phyloP scores from a whole-genome alignment of 2,888 invertebrate genomes.

The Nasonovia ribisnigri region DNA sequence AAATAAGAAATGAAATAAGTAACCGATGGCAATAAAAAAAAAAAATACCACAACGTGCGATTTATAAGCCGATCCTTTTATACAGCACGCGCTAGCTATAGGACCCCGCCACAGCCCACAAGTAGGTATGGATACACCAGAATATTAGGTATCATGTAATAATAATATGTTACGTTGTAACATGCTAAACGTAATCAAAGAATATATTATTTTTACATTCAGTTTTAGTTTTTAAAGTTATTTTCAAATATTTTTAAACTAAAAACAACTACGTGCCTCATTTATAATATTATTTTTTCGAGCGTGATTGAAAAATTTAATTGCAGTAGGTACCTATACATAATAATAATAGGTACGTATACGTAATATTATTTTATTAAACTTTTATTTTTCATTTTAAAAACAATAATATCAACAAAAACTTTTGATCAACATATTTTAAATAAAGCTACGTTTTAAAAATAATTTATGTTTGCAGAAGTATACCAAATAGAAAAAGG shows the following conservation, averaged over 20 bases:
- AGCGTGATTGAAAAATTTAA: not conserved
- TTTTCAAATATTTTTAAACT: not conserved
- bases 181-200: not conserved
- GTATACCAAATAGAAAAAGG: not conserved
- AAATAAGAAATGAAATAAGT: not conserved
- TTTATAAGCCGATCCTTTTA: not conserved
- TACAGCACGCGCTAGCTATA: not conserved
- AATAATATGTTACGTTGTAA: not conserved
- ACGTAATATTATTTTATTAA: not conserved
- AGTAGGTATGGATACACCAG: no score
- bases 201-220: not conserved
- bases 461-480: not conserved
- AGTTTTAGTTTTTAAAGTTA: not conserved
- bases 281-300: not conserved
- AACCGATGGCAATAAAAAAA: not conserved
- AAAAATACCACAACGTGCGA: not conserved
- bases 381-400: not conserved
- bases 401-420: not conserved
- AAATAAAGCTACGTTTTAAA: not conserved
- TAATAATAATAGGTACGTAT: not conserved
- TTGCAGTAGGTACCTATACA: not conserved
- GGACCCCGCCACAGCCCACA: not conserved
- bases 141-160: not conserved
- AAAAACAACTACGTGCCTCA: not conserved
- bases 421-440: not conserved